Evolutionary conservation across 2,888 invertebrate species (phyloP).

Genomic region (Euplagia quadripunctaria): DNA sequence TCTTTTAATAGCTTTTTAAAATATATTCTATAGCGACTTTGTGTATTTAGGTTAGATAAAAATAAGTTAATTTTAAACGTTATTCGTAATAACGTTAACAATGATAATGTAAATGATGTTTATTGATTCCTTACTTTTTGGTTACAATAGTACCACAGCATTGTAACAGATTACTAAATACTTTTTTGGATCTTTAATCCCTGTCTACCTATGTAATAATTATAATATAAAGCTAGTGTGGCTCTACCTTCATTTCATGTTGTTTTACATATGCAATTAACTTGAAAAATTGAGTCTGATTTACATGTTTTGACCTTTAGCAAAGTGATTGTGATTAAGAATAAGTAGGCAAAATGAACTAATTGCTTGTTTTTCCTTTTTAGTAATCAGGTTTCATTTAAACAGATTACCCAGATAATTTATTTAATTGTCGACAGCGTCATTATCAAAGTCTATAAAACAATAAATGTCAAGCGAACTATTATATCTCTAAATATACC

Average conservation of each 20-base stretch:
- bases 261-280: conserved; percentile 23
- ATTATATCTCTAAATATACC: background rate
- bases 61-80: too few species aligned
- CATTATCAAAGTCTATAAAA: conserved; percentile 33
- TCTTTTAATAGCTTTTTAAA: too few species aligned
- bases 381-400: conserved; percentile 39
- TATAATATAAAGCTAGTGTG: background rate
- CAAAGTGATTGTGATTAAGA: conserved; percentile 39
- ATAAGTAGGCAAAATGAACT: conserved; percentile 22
- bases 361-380: conserved; percentile 45
- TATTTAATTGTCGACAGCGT: conserved; percentile 33
- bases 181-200: background rate
- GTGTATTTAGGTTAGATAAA: too few species aligned
- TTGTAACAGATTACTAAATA: background rate
- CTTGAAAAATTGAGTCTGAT: conserved; percentile 29
- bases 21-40: too few species aligned
- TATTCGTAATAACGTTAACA: too few species aligned
- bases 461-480: conserved; percentile 37
- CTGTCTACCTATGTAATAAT: background rate
- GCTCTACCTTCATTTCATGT: conserved; percentile 4
- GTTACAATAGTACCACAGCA: background rate
- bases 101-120: too few species aligned
- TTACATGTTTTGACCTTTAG: conserved; percentile 43
- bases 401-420: conserved; percentile 30
- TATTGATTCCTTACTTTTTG: too few species aligned